These are phyloP conservation scores for Apis florea DNA, from an alignment of 1,140 invertebrate species.

Conservation along the genomic window DNA sequence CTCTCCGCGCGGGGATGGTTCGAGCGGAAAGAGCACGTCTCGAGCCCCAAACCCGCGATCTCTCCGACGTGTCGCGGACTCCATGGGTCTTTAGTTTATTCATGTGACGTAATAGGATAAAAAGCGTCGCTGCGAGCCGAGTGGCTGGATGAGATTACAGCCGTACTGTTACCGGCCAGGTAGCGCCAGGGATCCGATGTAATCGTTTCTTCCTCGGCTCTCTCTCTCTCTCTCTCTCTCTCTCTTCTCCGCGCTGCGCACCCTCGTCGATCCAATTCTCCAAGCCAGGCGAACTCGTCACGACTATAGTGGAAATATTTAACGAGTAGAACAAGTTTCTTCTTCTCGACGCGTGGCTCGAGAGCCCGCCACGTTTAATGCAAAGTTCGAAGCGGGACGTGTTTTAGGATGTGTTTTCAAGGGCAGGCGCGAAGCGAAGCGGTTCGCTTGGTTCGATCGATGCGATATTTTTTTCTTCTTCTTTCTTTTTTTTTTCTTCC, in stretches of 20 bases:
- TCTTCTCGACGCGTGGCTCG: neutral
- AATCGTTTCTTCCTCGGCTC: constrained; percentile 62
- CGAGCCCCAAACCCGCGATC: constrained; percentile 40
- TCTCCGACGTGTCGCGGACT: constrained; percentile 63
- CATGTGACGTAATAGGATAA: constrained; percentile 81
- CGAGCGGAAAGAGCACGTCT: constrained; percentile 49
- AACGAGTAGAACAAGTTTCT: neutral
- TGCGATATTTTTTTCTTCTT: too few species aligned
- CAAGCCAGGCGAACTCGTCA: neutral
- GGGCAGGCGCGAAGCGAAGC: too few species aligned
- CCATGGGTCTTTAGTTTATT: constrained; percentile 78
- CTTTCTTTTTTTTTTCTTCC: too few species aligned
- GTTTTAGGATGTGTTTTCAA: too few species aligned
- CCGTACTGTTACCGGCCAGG: constrained; percentile 68
- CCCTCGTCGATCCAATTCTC: neutral
- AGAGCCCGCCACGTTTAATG: neutral
- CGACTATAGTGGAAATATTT: neutral
- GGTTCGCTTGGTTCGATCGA: too few species aligned
- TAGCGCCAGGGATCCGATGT: constrained; percentile 68
- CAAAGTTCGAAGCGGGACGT: neutral
- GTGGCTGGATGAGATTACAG: constrained; percentile 79
- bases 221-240: too few species aligned
- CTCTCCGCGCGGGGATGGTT: neutral
- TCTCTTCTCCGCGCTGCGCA: neutral
- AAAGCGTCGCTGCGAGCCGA: constrained; percentile 77